Evolutionary conservation across 2,113 vertebrate genomes (phyloP), one percentile per base, ranked within the genome.

Genomic region (Gadus macrocephalus): DNA sequence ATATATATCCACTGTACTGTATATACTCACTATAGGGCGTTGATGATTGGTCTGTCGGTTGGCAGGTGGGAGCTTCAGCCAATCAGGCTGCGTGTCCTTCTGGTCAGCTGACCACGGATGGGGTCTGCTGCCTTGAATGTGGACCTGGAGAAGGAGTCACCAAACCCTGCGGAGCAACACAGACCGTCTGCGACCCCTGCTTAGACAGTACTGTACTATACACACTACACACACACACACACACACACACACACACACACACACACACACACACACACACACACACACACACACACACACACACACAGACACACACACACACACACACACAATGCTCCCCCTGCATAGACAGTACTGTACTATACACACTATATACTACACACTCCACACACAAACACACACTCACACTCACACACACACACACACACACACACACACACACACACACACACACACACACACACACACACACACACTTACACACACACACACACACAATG

Each of bases 71-170:
- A 1, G 83, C 82, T 58, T 73, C 84, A 75, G 89, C 85, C 67
- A 83, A 82, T 64, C 75, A 91, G 3, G 71, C 83, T 0, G 2
- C 5, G 0, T 99, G 97, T 56, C 3, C 2, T 5, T 93, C 92
- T 0, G 74, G 71, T 22, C 72, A 91, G 53, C 94, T 88, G 80
- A 98, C 95, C 0, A 14, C 59, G 0, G 84, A 74, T 0, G 94
- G 95, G 0, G 93, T 98, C 71, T 99, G 97, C 86, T 99, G 97
- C 80, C 86, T 64, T 73, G 81, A 92, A 81, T 99, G 96, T 82
- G 93, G 84, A 71, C 89, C 94, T 5, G 97, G 97, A 0, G 97
- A 99, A 74, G 97, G 97, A 0, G 90, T 98, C 67, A 17, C 80
- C 71, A 86, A 86, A 77, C 87, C 82, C 7, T 99, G 97, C 0